Base-by-base conservation (phyloP, 2,797 vertebrate species). In the Neostethus bicornis region DNA sequence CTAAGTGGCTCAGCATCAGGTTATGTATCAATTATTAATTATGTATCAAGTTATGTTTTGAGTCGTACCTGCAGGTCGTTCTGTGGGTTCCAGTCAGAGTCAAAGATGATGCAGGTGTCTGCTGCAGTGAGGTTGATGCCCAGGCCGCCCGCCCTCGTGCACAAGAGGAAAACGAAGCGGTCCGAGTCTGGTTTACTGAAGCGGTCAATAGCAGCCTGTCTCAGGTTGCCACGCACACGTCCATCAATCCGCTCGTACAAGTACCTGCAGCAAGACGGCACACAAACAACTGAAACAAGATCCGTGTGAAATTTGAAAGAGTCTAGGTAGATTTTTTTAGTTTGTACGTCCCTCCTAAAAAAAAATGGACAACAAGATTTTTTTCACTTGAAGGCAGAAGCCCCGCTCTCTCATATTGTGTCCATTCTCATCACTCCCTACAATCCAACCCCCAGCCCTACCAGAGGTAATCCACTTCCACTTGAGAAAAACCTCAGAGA, bases 41-140 rank as follows among this genome's bases (percentile, higher is more conserved):
- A 16, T 13, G n/a, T 1, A 26, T n/a, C 5, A 1, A 24, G n/a
- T 6, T 16, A n/a, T 10, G 11, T 0, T 28, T 3, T 43, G 11
- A 42, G 39, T 25, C 3, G 1, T 85, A 98, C 97, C 95, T 99
- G 97, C 81, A 99, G 92, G 83, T 99, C 97, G 43, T 99, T 99
- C 70, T 99, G 97, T 61, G 97, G 97, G 88, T 99, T 99, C 97
- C 97, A 99, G 87, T 99, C 97, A 25, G 96, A 98, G 91, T 99
- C 97, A 81, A 99, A 99, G 83, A 98, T 99, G 72, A 99, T 99
- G 75, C 96, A 98, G 0, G 97, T 99, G 69, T 99, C 97, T 43
- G 97, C 97, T 51, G 97, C 97, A 25, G 97, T 99, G 66, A 99
- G 86, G 83, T 99, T 99, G 85, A 99, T 99, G 70, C 96, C 97